phyloP scores from a whole-genome alignment of 2,113 vertebrate species.

The Neogale vison region DNA sequence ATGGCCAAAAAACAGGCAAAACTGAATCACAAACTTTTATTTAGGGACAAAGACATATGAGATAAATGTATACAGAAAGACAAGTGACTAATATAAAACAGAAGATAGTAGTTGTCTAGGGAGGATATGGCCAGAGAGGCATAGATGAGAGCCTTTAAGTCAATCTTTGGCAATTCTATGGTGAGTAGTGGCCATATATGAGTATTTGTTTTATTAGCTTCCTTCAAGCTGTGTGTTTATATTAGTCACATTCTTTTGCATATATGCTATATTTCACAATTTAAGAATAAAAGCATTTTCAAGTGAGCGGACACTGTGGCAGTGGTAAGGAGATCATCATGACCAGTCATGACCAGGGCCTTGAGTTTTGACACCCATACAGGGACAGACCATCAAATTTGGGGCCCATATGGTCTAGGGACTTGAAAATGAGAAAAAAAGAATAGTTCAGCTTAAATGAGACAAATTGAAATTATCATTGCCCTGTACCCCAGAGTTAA shows the following conservation, averaged over 20 bases:
- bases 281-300: constrained; percentile 27
- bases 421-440: background rate
- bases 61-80: background rate
- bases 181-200: background rate
- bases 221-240: background rate
- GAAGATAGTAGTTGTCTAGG: background rate
- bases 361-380: background rate
- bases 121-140: background rate
- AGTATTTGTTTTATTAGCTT: background rate
- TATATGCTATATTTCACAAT: background rate
- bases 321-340: background rate
- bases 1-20: background rate
- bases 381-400: background rate
- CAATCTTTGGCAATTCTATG: background rate
- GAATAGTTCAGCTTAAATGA: background rate
- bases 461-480: background rate
- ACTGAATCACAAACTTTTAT: background rate
- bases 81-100: background rate
- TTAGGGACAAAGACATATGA: background rate
- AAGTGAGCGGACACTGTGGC: background rate
- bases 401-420: background rate
- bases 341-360: background rate
- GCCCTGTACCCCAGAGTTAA: background rate
- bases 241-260: background rate
- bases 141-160: background rate